Conservation (phyloP, 53 echinoderm and acorn worm species). For the Luidia sarsii region DNA sequence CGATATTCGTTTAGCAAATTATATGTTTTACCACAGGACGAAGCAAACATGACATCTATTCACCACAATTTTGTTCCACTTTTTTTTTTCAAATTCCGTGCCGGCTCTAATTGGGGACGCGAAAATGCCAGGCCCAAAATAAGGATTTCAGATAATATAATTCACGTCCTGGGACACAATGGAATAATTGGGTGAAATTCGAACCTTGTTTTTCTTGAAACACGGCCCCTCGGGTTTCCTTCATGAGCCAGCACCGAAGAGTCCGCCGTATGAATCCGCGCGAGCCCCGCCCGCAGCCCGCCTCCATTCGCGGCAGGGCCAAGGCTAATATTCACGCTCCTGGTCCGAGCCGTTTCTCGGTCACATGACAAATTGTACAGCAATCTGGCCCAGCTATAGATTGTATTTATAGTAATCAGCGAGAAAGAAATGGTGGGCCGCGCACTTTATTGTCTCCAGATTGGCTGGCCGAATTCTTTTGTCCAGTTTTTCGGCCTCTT, state of each 20-base stretch:
- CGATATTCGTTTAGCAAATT: too few relatives aligned
- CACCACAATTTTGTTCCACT: too few relatives aligned
- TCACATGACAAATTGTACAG: neutral
- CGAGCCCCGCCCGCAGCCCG: neutral
- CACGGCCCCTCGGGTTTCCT: neutral
- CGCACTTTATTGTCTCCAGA: too few relatives aligned
- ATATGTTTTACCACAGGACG: too few relatives aligned
- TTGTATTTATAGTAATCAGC: too few relatives aligned
- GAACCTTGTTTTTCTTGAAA: slow-evolving; percentile 29
- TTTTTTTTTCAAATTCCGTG: too few relatives aligned
- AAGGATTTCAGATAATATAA: too few relatives aligned
- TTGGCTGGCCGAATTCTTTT: slow-evolving; percentile 32
- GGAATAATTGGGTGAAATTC: slow-evolving; percentile 29
- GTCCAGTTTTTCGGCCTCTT: neutral
- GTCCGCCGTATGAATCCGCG: neutral
- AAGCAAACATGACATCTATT: too few relatives aligned
- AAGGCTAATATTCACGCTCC: neutral
- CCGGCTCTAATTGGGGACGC: too few relatives aligned
- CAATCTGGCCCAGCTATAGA: too few relatives aligned
- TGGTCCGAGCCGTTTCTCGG: neutral
- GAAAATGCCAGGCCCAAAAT: too few relatives aligned
- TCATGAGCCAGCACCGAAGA: neutral
- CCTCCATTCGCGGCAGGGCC: neutral
- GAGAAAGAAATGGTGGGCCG: too few relatives aligned
- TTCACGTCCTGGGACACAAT: neutral